Base-by-base conservation (phyloP, 2,888 invertebrate genomes). In the Xylota segnis region DNA sequence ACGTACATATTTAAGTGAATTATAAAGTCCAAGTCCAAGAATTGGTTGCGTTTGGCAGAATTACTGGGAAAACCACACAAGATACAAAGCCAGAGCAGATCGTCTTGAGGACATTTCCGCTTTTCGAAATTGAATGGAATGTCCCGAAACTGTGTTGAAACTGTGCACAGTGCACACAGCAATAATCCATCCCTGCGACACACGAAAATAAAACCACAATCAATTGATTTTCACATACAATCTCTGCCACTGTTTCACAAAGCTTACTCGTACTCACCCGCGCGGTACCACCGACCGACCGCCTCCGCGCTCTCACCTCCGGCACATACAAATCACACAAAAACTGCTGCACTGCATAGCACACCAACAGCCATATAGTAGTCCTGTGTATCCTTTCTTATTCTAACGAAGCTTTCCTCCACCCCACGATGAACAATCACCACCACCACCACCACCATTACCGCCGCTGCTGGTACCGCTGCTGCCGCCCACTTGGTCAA, bases 141-240 rank as follows among this genome's bases (percentile, higher is more conserved):
- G 1, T 10, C 34, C 9, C 34, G 2, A 34, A 34, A 10, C 7
- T 18, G 4, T n/a, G n/a, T n/a, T n/a, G 3, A 23, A 23, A 14
- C 5, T 14, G 16, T 45, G 7, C 50, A 9, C 9, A 5, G 12
- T 18, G n/a, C 32, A 34, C 5, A 29, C 6, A 40, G 4, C 37
- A 14, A n/a, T n/a, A n/a, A n/a, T n/a, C n/a, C n/a, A n/a, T n/a
- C n/a, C 34, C 40, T 45, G 70, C 18, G 43, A 74, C 52, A 65
- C 32, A 61, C 10, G n/a, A 45, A 32, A 23, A 14, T 40, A 65
- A 54, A 58, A n/a, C 10, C 32, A 71, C 37, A 43, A 52, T 50
- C 40, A 72, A 72, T 79, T 79, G 79, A 79, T 79, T 79, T 72
- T 72, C 75, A n/a, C 65, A 75, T 65, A 75, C 45, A 61, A 61